Evolutionary conservation across 2,888 invertebrate genomes (phyloP), one percentile per base, ranked within the genome.

Genomic region (Eueremaeus valkanovi): DNA sequence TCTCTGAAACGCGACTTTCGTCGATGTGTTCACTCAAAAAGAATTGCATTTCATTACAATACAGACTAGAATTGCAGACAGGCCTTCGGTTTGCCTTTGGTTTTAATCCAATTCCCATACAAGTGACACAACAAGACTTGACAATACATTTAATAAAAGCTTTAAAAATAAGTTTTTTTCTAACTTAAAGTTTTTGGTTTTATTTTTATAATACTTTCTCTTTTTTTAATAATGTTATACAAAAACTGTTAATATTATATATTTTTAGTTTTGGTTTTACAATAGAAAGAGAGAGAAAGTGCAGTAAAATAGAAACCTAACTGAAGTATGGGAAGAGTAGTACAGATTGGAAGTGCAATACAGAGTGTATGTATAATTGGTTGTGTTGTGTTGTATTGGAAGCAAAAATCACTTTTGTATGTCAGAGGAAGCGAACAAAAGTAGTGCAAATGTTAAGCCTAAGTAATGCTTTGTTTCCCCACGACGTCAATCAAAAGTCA

Each of bases 401-500:
- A 61, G 61, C 29, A 61, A 61, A 61, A 68, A 68, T 36, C 68
- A 40, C 68, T 68, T 68, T n/a, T 36, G n/a, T 36, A 18, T 68
- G 68, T 68, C 68, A 40, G 21, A 31, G 21, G 11, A 6, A 9
- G 18, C 21, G 21, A 63, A 58, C 27, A 63, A 63, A 8, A 63
- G 33, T 63, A 6, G 63, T 63, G 63, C 33, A 63, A 63, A 63
- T 63, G 68, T 68, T 68, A 68, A 68, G 36, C 24, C 40, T n/a
- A 16, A 68, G 68, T 68, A 68, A 68, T 68, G 68, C 68, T 40
- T 68, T 68, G 68, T 68, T 68, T 68, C 68, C 68, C 68, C 68
- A 40, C 68, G 68, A 68, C 68, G 68, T 68, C 68, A 68, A 68
- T 68, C 68, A 68, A 68, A 68, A 68, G 68, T 68, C 68, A 68